phyloP scores from a whole-genome alignment of 2,113 vertebrate genomes.

The Mustela nigripes region DNA sequence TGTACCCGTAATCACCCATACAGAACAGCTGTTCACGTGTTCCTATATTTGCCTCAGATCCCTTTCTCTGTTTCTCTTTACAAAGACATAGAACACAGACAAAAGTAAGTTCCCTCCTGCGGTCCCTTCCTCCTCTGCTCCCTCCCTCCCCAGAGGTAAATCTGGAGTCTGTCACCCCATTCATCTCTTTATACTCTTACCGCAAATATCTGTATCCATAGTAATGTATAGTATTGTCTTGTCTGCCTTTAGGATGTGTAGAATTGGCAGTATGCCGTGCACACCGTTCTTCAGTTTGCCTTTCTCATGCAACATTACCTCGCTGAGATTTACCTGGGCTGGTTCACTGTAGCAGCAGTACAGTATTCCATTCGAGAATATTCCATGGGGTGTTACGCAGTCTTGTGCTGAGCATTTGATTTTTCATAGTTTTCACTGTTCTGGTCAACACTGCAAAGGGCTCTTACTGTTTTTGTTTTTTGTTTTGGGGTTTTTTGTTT shows the following conservation, averaged over 20 bases:
- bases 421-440: not conserved
- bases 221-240: not conserved
- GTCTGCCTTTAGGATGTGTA: not conserved
- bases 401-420: not conserved
- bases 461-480: not conserved
- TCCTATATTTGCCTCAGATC: not conserved
- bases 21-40: not conserved
- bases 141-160: not conserved
- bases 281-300: not conserved
- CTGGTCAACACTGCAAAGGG: not conserved
- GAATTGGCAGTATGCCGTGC: not conserved
- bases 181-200: not conserved
- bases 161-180: not conserved
- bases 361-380: not conserved
- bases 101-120: not conserved
- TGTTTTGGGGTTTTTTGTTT: not conserved
- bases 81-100: slow-evolving; percentile 8
- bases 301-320: not conserved
- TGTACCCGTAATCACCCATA: not conserved
- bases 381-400: not conserved
- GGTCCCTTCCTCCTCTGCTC: not conserved
- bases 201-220: not conserved
- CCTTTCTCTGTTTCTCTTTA: not conserved
- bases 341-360: not conserved
- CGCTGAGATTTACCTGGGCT: not conserved